Conservation (phyloP, 2,113 vertebrate genomes). For the Xenotilapia caudafasciata region DNA sequence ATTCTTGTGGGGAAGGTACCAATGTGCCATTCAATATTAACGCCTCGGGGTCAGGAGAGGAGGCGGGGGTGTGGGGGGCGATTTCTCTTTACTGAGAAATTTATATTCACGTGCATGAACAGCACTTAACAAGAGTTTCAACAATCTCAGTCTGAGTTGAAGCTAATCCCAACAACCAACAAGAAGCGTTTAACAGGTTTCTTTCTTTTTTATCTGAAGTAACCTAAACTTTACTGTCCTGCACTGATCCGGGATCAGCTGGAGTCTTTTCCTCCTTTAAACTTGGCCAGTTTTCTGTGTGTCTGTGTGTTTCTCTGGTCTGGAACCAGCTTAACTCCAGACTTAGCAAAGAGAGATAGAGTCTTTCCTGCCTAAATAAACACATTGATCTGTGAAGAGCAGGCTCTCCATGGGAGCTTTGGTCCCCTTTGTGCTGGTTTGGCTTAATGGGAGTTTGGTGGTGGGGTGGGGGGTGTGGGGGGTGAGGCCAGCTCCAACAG, state of each 20-base stretch:
- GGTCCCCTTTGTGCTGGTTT: conserved; percentile 50
- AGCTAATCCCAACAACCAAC: background rate
- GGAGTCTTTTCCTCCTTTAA: background rate
- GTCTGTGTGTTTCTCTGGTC: background rate
- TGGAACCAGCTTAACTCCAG: background rate
- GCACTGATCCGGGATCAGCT: background rate
- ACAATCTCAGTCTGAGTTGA: background rate
- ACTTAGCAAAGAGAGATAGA: background rate
- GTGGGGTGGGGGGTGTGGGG: background rate
- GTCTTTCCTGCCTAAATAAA: conserved; percentile 53
- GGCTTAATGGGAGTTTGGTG: conserved; percentile 52
- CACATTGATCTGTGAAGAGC: conserved; percentile 52
- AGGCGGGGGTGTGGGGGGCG: background rate
- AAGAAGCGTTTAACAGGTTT: background rate
- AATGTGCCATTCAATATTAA: conserved; percentile 70
- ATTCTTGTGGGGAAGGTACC: conserved; percentile 69
- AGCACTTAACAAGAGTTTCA: background rate
- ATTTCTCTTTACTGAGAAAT: background rate
- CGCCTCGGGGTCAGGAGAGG: conserved; percentile 26
- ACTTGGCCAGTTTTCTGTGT: background rate
- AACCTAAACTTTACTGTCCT: background rate
- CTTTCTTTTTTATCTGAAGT: background rate
- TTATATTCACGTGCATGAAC: background rate
- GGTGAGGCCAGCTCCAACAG: background rate
- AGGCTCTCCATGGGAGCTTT: conserved; percentile 52